Conservation (phyloP, 2,113 vertebrate genomes). For the Hyperoodon ampullatus region DNA sequence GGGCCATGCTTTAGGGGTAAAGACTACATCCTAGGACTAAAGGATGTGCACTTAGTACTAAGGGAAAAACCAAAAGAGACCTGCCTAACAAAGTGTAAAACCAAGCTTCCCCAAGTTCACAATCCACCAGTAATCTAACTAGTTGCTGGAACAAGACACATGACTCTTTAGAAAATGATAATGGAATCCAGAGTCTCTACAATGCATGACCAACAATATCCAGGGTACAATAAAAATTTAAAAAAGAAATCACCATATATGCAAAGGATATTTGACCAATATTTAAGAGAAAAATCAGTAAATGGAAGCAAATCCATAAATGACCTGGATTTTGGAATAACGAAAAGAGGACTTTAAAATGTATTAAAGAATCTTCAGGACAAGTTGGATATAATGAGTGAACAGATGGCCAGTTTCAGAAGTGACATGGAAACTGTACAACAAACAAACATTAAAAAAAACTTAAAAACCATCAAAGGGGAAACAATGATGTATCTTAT, state of each 20-base stretch:
- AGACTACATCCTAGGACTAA: background rate
- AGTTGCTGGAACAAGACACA: background rate
- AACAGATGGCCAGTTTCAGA: background rate
- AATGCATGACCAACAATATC: background rate
- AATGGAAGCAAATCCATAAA: background rate
- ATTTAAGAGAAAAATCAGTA: background rate
- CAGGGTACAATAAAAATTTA: background rate
- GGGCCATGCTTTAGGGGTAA: background rate
- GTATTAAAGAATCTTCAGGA: background rate
- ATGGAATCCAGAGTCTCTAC: background rate
- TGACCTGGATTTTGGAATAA: background rate
- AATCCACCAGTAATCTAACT: background rate
- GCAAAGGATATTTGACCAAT: background rate
- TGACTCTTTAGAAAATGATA: background rate
- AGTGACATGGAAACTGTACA: background rate
- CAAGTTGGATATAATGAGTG: background rate
- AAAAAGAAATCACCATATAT: background rate
- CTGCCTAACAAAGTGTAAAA: background rate
- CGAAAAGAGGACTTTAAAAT: background rate
- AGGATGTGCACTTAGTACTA: background rate
- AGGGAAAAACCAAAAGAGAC: background rate
- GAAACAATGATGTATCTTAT: background rate
- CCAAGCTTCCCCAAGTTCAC: background rate
- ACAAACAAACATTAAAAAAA: background rate
- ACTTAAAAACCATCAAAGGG: background rate